phyloP scores from a whole-genome alignment of 2,113 vertebrate genomes.

The Carollia perspicillata region DNA sequence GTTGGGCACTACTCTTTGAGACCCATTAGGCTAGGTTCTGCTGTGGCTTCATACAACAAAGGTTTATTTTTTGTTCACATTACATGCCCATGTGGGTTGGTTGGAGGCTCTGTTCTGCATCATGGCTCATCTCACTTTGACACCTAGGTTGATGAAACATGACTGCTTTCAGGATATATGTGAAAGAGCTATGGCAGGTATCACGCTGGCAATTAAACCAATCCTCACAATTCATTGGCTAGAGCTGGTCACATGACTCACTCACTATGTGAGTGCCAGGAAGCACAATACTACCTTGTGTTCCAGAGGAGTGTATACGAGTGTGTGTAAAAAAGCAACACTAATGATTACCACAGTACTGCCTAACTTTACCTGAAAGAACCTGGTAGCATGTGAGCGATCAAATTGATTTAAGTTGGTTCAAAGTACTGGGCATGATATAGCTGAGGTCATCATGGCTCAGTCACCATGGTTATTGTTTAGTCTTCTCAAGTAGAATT shows the following conservation, averaged over 20 bases:
- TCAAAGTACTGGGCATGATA: background rate
- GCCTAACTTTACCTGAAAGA: background rate
- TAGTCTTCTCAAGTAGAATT: background rate
- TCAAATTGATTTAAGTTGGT: background rate
- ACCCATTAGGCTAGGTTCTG: background rate
- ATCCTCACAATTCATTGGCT: background rate
- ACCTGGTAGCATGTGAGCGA: background rate
- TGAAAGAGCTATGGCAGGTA: background rate
- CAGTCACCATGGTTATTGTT: background rate
- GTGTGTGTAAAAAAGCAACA: background rate
- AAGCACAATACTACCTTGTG: background rate
- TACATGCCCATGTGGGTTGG: too few species aligned
- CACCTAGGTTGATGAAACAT: rapidly evolving
- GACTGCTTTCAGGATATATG: rapidly evolving
- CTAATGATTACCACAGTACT: background rate
- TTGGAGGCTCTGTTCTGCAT: background rate
- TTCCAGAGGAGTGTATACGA: background rate
- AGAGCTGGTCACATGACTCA: background rate
- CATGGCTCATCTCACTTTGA: background rate
- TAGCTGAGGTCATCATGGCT: background rate
- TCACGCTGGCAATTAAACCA: background rate
- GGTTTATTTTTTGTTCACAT: background rate
- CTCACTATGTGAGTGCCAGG: background rate
- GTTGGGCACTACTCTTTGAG: background rate
- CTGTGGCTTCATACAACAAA: background rate